These are phyloP conservation scores for Labia minor DNA, from an alignment of 2,888 invertebrate species.

Conservation along the genomic window DNA sequence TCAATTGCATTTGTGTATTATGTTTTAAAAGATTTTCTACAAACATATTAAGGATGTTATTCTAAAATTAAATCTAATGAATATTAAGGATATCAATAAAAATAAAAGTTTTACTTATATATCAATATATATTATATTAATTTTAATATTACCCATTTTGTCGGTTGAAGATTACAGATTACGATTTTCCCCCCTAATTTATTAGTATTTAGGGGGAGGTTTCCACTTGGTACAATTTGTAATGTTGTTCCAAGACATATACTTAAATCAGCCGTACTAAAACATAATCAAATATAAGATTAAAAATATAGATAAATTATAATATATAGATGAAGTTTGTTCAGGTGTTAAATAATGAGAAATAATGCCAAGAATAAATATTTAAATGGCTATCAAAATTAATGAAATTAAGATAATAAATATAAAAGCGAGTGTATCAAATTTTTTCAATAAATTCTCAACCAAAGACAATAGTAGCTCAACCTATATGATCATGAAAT, in stretches of 20 bases:
- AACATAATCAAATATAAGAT: slow-evolving; percentile 32
- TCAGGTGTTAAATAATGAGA: no score
- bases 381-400: no score
- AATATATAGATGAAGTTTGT: background rate
- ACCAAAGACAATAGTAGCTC: no score
- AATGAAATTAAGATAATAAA: background rate
- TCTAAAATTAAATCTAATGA: background rate
- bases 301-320: slow-evolving; percentile 15
- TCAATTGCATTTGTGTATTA: no score
- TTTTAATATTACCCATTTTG: slow-evolving; percentile 48
- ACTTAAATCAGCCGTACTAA: slow-evolving; percentile 81
- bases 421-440: background rate
- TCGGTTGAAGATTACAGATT: slow-evolving; percentile 94
- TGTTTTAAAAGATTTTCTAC: no score
- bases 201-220: slow-evolving; percentile 73
- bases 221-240: slow-evolving; percentile 95
- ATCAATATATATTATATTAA: no score
- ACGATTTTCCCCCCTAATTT: slow-evolving; percentile 80
- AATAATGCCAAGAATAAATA: no score
- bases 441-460: background rate
- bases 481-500: no score
- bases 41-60: slow-evolving; percentile 8
- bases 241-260: slow-evolving; percentile 94
- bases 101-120: background rate
- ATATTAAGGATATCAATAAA: background rate